These are phyloP conservation scores for Gibbula magus DNA, from an alignment of 2,888 invertebrate genomes.

Conservation along the genomic window DNA sequence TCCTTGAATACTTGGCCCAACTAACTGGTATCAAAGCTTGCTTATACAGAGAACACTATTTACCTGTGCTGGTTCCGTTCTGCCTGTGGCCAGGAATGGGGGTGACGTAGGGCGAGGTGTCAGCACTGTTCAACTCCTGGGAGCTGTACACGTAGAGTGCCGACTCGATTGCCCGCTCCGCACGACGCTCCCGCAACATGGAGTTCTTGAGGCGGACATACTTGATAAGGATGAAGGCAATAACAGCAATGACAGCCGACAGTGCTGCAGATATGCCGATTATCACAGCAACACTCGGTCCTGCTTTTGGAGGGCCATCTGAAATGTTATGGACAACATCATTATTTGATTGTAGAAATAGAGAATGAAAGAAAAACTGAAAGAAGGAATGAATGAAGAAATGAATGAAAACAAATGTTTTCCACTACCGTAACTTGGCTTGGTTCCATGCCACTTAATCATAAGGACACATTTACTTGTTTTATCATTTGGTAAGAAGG, in stretches of 20 bases:
- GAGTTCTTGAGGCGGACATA: slow-evolving; percentile 18
- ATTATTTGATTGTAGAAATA: too few relatives aligned
- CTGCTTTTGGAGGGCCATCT: slow-evolving; percentile 24
- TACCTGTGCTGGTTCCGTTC: background rate
- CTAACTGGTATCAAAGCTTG: too few relatives aligned
- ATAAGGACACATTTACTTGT: too few relatives aligned
- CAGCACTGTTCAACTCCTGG: slow-evolving; percentile 17
- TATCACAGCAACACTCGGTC: slow-evolving; percentile 41
- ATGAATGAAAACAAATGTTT: background rate
- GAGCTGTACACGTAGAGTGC: slow-evolving; percentile 24
- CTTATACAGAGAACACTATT: too few relatives aligned
- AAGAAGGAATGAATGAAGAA: background rate
- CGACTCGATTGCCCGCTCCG: slow-evolving; percentile 20
- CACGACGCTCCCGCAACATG: slow-evolving; percentile 24
- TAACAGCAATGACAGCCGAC: slow-evolving; percentile 32
- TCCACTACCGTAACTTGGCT: too few relatives aligned
- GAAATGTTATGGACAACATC: background rate
- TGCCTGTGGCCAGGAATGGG: background rate
- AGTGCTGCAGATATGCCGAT: slow-evolving; percentile 33
- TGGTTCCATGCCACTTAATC: too few relatives aligned
- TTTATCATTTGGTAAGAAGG: too few relatives aligned
- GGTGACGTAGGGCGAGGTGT: background rate
- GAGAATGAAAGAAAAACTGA: background rate
- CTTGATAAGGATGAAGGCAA: slow-evolving; percentile 37
- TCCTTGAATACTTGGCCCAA: too few relatives aligned